Evolutionary conservation across 2,797 vertebrate genomes (phyloP), one percentile per base, ranked within the genome.

Genomic region (Manis javanica): DNA sequence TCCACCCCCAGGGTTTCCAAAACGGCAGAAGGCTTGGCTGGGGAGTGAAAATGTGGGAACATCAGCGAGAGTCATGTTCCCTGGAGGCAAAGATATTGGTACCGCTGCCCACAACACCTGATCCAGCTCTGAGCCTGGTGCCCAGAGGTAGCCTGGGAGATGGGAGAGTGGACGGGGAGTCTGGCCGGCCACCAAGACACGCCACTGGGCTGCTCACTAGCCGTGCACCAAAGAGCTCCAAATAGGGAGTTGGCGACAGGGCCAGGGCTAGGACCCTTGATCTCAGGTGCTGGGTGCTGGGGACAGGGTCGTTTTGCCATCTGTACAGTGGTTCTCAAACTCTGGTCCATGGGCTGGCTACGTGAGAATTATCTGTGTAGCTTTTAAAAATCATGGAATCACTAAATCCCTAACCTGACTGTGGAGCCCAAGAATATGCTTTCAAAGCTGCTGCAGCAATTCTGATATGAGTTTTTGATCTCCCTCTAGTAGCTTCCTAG

Each of bases 141-240:
- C 10, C 68, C 46, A 31, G 21, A 24, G 4, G 37, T 59, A 14
- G 23, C 29, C 7, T 31, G 18, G 9, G 14, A 21, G 29, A 9
- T 4, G 13, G 18, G 8, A 1, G 0, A n/a, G 37, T 9, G 10
- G 4, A 29, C 21, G 4, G 29, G 0, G 4, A 57, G 11, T 1
- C 31, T 23, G 3, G 15, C 26, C 39, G 10, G 9, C 2, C 46
- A 13, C 16, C n/a, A 37, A 63, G 2, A 31, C 18, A 37, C 34
- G 24, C 9, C 0, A 0, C 1, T 16, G 49, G 19, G 13, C 31
- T 3, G 1, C 21, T 31, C 4, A 2, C 5, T 15, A 19, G 16
- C 49, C 21, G 11, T 15, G 68, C 24, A 29, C 34, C 24, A 8
- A 13, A 78, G 42, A 63, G 3, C 11, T 34, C 14, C 34, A 5